These are phyloP conservation scores for Halcyon smyrnensis DNA, from an alignment of 2,797 vertebrate species.

Conservation along the genomic window DNA sequence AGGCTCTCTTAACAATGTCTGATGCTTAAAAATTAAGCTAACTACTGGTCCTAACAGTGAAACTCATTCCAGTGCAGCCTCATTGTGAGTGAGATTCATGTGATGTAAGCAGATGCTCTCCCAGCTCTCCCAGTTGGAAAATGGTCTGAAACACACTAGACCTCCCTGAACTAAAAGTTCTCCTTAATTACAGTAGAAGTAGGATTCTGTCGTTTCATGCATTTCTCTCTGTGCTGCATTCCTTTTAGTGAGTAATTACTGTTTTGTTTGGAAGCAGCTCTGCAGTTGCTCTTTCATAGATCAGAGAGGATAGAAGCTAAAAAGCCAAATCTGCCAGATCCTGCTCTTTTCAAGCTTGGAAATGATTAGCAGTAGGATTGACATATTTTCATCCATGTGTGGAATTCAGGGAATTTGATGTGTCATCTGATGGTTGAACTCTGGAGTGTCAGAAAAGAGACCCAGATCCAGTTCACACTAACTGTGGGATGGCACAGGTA, in stretches of 20 bases:
- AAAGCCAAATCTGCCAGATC: not conserved
- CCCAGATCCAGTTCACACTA: not conserved
- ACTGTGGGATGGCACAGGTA: slow-evolving; percentile 21
- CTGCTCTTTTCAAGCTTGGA: not conserved
- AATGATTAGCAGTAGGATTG: not conserved
- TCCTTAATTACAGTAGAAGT: not conserved
- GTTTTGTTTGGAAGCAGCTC: not conserved
- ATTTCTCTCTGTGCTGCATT: not conserved
- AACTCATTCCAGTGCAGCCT: not conserved
- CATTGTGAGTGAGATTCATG: not conserved
- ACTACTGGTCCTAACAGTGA: not conserved
- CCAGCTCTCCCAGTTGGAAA: not conserved
- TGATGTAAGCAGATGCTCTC: not conserved
- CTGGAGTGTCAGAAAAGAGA: not conserved
- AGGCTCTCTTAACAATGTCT: not conserved
- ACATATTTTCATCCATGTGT: not conserved
- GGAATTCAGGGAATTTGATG: not conserved
- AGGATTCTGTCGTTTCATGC: not conserved
- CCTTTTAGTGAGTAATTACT: not conserved
- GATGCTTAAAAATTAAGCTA: not conserved
- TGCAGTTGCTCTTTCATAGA: not conserved
- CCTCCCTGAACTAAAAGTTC: not conserved
- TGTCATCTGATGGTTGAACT: not conserved
- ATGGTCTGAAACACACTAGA: not conserved
- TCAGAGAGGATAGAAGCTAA: not conserved